Evolutionary conservation across 2,113 vertebrate species (phyloP).

Genomic region (Ariopsis seemanni): DNA sequence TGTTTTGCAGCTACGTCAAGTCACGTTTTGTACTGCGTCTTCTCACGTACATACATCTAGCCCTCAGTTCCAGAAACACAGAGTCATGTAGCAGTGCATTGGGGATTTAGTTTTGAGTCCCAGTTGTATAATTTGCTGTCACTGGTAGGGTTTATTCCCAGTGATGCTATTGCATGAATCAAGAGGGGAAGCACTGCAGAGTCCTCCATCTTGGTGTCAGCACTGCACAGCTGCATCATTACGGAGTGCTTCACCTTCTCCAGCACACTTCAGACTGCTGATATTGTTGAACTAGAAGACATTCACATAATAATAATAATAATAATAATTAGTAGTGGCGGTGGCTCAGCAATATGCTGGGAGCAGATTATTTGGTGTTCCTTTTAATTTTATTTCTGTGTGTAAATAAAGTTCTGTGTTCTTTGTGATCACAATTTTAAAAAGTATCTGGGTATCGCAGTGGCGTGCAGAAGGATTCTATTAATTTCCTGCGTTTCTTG

Average conservation of each 20-base stretch:
- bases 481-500: slow-evolving; percentile 47
- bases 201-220: neutral
- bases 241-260: neutral
- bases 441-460: neutral
- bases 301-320: neutral
- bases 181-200: slow-evolving; percentile 3
- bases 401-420: neutral
- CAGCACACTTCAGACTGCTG: neutral
- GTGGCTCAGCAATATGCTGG: neutral
- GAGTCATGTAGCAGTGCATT: neutral
- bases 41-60: neutral
- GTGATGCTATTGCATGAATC: neutral
- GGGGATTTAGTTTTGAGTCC: slow-evolving; percentile 14
- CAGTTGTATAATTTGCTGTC: slow-evolving; percentile 16
- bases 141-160: neutral
- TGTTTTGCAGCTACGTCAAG: neutral
- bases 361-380: neutral
- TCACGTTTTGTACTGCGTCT: neutral
- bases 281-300: neutral
- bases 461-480: slow-evolving; percentile 1
- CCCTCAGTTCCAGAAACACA: neutral
- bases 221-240: neutral
- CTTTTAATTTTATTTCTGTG: neutral
- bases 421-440: slow-evolving; percentile 9
- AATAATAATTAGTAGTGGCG: neutral